A percentile compares a stretch with the other conserved stretches of the same genome.
These are phyloP conservation scores for Meteorus cinctellus DNA, from an alignment of 2,888 invertebrate species.

Conservation along the genomic window DNA sequence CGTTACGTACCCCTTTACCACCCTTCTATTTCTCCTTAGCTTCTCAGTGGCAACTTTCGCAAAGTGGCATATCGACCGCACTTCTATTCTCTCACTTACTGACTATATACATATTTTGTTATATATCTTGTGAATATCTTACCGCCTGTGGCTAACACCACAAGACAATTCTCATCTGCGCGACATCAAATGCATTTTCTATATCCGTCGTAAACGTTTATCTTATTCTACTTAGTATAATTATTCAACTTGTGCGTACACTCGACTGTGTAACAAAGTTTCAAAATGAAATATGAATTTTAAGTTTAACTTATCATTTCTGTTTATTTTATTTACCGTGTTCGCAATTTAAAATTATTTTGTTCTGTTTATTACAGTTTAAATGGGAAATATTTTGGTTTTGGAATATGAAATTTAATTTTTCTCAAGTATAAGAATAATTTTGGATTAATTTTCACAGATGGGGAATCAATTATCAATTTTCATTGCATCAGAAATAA, in stretches of 20 bases:
- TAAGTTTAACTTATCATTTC: no score
- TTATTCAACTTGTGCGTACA: not conserved
- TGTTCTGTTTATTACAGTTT: no score
- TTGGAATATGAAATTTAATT: no score
- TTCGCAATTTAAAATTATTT: no score
- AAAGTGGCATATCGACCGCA: constrained; percentile 11
- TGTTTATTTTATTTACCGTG: no score
- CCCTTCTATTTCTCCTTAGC: not conserved
- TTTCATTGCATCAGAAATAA: no score
- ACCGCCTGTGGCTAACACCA: constrained; percentile 22
- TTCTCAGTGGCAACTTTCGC: constrained; percentile 6
- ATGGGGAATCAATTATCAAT: no score
- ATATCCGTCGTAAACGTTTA: not conserved
- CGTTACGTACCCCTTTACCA: constrained; percentile 5
- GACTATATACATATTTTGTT: not conserved
- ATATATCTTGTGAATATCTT: not conserved
- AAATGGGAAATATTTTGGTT: no score
- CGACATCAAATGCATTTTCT: constrained; percentile 7
- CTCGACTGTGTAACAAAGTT: not conserved
- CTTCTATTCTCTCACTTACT: not conserved
- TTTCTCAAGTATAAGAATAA: no score
- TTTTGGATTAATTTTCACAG: no score
- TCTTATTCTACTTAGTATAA: not conserved
- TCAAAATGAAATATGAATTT: no score
- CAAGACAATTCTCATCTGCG: constrained; percentile 17